Conservation (phyloP, 2,797 vertebrate genomes). For the Amphiprion clarkii region DNA sequence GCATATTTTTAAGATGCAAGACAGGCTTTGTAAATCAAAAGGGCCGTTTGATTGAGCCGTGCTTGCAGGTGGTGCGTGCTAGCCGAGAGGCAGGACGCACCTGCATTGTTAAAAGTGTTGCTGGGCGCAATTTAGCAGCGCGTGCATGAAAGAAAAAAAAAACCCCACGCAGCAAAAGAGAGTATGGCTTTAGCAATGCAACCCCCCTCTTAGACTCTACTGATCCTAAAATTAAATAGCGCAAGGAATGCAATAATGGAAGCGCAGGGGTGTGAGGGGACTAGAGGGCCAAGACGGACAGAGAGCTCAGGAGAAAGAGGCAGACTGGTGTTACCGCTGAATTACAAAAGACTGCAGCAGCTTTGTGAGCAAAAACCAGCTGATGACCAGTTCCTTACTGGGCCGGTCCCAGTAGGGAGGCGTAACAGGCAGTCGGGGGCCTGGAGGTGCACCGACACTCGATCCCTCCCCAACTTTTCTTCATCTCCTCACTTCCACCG, state of each 20-base stretch:
- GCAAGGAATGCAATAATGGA: conserved; percentile 80
- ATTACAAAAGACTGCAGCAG: conserved; percentile 32
- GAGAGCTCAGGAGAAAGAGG: conserved; percentile 16
- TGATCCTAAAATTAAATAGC: conserved; percentile 81
- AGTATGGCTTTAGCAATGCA: conserved; percentile 35
- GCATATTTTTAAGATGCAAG: conserved; percentile 53
- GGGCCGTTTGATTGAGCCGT: conserved; percentile 42
- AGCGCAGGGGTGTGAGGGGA: conserved; percentile 53
- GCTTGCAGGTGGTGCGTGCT: conserved; percentile 42
- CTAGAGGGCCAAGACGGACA: conserved; percentile 44
- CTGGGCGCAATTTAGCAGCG: conserved; percentile 36
- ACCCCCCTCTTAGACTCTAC: conserved; percentile 47
- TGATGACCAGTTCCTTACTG: conserved; percentile 65
- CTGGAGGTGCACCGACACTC: conserved; percentile 44
- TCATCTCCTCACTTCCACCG: conserved; percentile 36
- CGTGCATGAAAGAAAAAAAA: conserved; percentile 7
- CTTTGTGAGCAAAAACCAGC: conserved; percentile 38
- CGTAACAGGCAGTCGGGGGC: conserved; percentile 24
- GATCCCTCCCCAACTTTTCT: conserved; percentile 54
- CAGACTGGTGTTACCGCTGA: conserved; percentile 47
- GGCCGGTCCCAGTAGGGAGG: conserved; percentile 23
- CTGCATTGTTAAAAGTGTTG: conserved; percentile 75
- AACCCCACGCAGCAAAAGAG: conserved; percentile 25
- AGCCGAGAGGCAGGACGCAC: conserved; percentile 55
- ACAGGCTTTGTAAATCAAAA: conserved; percentile 51